Evolutionary conservation across 2,113 vertebrate species (phyloP).

Genomic region (Burhinus bistriatus): DNA sequence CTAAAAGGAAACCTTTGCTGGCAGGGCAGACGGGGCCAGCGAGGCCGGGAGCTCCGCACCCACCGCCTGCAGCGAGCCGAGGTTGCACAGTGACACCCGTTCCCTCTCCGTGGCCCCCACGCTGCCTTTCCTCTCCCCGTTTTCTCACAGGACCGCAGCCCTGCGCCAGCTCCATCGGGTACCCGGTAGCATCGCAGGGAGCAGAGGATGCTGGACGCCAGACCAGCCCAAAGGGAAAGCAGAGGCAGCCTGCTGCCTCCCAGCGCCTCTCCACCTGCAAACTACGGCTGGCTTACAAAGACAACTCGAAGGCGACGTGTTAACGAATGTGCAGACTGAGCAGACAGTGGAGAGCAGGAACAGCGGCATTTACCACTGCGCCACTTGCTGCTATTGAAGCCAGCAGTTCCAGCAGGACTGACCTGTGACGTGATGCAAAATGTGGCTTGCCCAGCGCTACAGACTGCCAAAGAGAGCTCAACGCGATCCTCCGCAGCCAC

Average conservation of each 20-base stretch:
- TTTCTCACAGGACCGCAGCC: background rate
- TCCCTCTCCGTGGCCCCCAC: accelerated
- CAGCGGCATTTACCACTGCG: background rate
- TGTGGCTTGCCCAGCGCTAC: background rate
- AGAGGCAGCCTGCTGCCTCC: background rate
- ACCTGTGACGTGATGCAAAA: background rate
- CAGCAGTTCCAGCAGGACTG: background rate
- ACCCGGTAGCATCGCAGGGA: accelerated
- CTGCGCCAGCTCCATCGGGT: accelerated
- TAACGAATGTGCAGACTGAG: accelerated
- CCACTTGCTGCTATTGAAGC: background rate
- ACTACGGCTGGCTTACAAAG: background rate
- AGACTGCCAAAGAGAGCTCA: background rate
- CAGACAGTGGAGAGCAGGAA: background rate
- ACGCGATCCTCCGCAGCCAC: accelerated
- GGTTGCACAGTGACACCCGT: background rate
- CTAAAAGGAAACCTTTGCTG: no score
- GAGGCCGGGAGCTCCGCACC: background rate
- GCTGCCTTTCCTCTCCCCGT: background rate
- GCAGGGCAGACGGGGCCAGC: background rate
- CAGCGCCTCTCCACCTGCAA: background rate
- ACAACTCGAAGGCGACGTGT: accelerated
- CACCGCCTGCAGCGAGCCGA: accelerated
- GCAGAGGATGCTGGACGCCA: background rate
- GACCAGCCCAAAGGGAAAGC: background rate